These are phyloP conservation scores for Rhimphoctona megacephalus DNA, from an alignment of 2,888 invertebrate species.

Conservation along the genomic window DNA sequence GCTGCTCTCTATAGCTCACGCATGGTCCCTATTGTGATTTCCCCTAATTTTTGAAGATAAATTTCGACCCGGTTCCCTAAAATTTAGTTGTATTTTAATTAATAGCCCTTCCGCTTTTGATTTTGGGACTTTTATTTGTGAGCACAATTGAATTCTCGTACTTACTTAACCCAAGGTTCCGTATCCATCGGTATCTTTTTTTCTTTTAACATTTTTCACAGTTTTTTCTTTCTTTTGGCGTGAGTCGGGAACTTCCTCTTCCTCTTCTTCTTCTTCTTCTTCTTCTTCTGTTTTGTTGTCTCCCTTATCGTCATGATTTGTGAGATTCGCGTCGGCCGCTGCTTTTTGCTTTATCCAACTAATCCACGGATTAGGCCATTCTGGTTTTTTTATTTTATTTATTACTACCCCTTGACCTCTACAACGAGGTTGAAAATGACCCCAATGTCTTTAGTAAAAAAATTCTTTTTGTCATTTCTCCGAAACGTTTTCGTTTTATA, in stretches of 20 bases:
- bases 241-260: too few species aligned
- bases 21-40: too few species aligned
- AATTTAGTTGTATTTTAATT: not conserved
- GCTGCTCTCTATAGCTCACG: too few species aligned
- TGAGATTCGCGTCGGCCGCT: conserved; percentile 59
- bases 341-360: conserved; percentile 67
- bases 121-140: not conserved
- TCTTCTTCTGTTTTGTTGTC: too few species aligned
- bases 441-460: not conserved
- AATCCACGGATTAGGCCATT: conserved; percentile 63
- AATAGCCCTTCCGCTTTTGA: not conserved
- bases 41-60: conserved; percentile 53
- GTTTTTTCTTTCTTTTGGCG: conserved; percentile 34
- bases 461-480: too few species aligned
- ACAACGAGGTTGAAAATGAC: not conserved
- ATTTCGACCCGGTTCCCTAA: conserved; percentile 62
- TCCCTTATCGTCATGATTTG: conserved; percentile 47
- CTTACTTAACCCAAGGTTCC: conserved; percentile 66
- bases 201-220: conserved; percentile 55
- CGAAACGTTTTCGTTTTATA: too few species aligned
- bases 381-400: conserved; percentile 45
- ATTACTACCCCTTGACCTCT: not conserved
- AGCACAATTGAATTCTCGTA: not conserved
- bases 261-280: too few species aligned
- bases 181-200: conserved; percentile 55